phyloP scores from a whole-genome alignment of 2,888 invertebrate species.

The Boloria selene region DNA sequence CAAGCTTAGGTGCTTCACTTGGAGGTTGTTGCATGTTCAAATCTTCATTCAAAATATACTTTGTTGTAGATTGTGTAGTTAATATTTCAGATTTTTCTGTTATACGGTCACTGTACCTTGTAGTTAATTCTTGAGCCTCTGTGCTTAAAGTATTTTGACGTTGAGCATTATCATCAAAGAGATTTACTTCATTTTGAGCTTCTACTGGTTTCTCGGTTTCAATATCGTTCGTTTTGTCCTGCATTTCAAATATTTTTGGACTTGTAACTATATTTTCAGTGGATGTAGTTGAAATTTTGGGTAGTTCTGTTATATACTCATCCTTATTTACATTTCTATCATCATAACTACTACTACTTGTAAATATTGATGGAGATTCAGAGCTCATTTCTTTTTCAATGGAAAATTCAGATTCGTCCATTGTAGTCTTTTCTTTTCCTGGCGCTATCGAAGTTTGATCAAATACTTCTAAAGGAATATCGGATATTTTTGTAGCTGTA shows the following conservation, averaged over 20 bases:
- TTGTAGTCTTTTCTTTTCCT: background rate
- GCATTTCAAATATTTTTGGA: conserved; percentile 1
- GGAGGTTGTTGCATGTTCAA: background rate
- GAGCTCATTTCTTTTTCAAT: conserved; percentile 24
- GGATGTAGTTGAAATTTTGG: conserved; percentile 1
- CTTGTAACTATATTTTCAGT: conserved; percentile 7
- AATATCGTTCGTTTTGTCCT: conserved; percentile 6
- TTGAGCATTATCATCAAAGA: background rate
- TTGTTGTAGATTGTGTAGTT: conserved; percentile 12
- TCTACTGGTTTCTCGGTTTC: conserved; percentile 9
- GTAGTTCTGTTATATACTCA: conserved; percentile 7
- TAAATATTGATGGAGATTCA: conserved; percentile 8
- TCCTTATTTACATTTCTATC: background rate
- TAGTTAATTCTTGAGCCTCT: background rate
- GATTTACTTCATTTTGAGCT: conserved; percentile 12
- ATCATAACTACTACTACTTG: background rate
- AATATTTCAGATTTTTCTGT: background rate
- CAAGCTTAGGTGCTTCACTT: conserved; percentile 3
- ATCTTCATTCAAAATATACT: background rate
- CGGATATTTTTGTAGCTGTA: background rate
- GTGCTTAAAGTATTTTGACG: background rate
- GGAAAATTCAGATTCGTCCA: conserved; percentile 9
- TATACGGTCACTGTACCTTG: background rate
- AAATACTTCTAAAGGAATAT: background rate
- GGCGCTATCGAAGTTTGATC: background rate